Conservation (phyloP, 2,888 invertebrate genomes). For the Drepanosiphum platanoidis region DNA sequence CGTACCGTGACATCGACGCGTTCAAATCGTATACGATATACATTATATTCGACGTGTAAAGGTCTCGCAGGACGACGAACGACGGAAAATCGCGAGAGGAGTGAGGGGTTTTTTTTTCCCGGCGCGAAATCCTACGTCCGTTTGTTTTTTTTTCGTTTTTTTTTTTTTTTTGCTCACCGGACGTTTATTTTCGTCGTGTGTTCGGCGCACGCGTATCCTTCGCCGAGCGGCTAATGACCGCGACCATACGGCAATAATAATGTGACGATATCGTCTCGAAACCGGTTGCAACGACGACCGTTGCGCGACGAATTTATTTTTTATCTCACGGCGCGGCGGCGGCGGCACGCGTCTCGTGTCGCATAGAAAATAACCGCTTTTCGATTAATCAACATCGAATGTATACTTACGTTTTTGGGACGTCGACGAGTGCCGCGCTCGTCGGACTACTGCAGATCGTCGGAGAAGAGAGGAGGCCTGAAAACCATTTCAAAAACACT, state of each 20-base stretch:
- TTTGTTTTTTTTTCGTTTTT: neutral
- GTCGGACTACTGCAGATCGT: too few species aligned
- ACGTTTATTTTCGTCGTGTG: constrained; percentile 11
- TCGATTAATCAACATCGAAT: too few species aligned
- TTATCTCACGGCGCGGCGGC: too few species aligned
- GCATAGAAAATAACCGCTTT: too few species aligned
- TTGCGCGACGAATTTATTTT: too few species aligned
- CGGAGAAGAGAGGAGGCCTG: too few species aligned
- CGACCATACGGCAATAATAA: neutral
- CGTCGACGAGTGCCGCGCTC: too few species aligned
- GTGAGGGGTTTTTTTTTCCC: neutral
- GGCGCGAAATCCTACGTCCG: neutral
- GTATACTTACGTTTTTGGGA: too few species aligned
- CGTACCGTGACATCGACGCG: constrained; percentile 37
- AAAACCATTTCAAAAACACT: too few species aligned
- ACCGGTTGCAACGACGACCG: too few species aligned
- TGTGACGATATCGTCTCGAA: neutral
- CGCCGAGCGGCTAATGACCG: constrained; percentile 39
- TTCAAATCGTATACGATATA: neutral
- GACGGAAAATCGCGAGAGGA: neutral
- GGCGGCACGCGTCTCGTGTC: too few species aligned
- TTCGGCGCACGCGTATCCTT: neutral
- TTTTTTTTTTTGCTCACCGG: neutral
- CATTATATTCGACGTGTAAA: neutral
- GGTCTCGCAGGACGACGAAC: neutral